Conservation (phyloP, 1,140 invertebrate species). For the Drosophila willistoni region DNA sequence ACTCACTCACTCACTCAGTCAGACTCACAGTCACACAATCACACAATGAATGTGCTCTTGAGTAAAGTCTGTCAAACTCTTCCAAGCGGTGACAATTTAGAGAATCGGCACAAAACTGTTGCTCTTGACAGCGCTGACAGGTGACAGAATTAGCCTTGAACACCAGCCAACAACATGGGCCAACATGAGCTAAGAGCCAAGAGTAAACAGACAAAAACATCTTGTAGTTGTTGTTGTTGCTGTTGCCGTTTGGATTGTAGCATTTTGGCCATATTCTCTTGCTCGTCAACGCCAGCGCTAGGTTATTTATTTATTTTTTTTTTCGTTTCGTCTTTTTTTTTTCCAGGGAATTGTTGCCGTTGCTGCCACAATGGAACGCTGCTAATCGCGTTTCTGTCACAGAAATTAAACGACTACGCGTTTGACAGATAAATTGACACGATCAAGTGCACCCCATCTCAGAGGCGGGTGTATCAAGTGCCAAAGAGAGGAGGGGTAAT, state of each 20-base stretch:
- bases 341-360: conserved; percentile 18
- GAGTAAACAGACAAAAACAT: background rate
- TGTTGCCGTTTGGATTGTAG: conserved; percentile 12
- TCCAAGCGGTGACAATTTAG: conserved; percentile 68
- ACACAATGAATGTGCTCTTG: background rate
- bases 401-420: conserved; percentile 67
- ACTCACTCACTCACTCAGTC: background rate
- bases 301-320: too few species aligned
- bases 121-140: conserved; percentile 73
- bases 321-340: background rate
- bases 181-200: background rate
- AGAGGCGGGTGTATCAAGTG: too few species aligned
- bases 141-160: conserved; percentile 81
- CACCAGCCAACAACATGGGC: conserved; percentile 6
- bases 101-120: conserved; percentile 55
- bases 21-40: too few species aligned
- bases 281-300: background rate
- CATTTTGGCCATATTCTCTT: conserved; percentile 41
- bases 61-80: conserved; percentile 50
- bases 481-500: too few species aligned
- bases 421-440: conserved; percentile 78
- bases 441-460: conserved; percentile 61
- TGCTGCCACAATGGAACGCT: conserved; percentile 62
- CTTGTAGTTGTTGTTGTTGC: too few species aligned
- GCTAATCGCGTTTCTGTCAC: conserved; percentile 79